These are phyloP conservation scores for Mustela erminea DNA, from an alignment of 2,797 vertebrate genomes.

Conservation along the genomic window DNA sequence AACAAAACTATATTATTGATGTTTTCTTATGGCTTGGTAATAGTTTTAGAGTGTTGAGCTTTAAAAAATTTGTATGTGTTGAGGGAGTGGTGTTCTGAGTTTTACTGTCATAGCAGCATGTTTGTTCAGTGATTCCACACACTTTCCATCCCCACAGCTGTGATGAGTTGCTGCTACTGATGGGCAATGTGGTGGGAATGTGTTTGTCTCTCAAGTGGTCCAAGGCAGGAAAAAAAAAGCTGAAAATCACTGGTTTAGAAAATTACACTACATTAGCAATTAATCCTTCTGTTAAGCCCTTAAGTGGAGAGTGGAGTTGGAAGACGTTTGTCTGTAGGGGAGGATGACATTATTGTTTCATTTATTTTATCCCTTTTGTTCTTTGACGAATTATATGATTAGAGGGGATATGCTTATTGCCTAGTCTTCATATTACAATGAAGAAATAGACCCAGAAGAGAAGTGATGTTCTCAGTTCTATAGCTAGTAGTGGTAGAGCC, in stretches of 20 bases:
- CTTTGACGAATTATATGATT: constrained; percentile 26
- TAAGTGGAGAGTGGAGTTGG: constrained; percentile 14
- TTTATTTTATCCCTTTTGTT: constrained; percentile 40
- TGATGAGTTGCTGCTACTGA: background rate
- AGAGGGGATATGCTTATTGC: background rate
- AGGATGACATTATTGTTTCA: background rate
- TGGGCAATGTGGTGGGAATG: background rate
- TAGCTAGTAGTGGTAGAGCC: background rate
- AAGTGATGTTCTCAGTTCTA: background rate
- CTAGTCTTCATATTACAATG: constrained; percentile 18
- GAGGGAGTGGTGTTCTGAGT: background rate
- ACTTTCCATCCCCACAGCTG: background rate
- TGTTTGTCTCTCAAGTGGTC: background rate
- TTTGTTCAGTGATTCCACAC: background rate
- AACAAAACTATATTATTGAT: background rate
- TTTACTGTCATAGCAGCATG: background rate
- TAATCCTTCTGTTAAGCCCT: constrained; percentile 44
- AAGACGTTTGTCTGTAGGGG: constrained; percentile 31
- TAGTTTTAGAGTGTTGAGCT: background rate
- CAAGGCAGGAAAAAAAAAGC: background rate
- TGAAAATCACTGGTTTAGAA: constrained; percentile 7
- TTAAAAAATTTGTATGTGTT: background rate
- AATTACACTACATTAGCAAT: constrained; percentile 31
- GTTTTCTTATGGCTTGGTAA: constrained; percentile 3
- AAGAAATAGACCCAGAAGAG: background rate